Base-by-base conservation (phyloP, 1,140 invertebrate genomes). In the Brachionus calyciflorus region DNA sequence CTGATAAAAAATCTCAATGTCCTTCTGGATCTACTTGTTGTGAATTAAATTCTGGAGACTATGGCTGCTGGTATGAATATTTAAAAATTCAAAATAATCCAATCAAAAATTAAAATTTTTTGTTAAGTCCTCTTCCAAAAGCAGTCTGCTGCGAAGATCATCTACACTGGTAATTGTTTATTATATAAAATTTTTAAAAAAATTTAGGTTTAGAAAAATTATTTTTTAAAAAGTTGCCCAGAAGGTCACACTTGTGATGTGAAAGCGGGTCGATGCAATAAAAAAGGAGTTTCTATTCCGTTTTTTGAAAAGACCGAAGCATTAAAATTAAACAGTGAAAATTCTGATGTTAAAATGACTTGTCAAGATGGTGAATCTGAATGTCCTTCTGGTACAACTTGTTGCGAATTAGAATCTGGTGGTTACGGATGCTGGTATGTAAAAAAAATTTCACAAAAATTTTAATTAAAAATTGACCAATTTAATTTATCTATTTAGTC, bases 11-110 rank as follows among this genome's bases (percentile, higher is more conserved):
- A 41, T 78, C 46, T 28, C 69, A 81, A 63, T 87, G 86, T 80
- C 82, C 81, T 14, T 79, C 81, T 80, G 80, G 80, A 10, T 79
- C 79, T 6, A 86, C 86, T 14, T 86, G 85, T 77, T 87, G 86
- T 80, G 77, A 80, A 41, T 21, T 83, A 26, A 73, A 19, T 0
- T 57, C 76, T 60, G 82, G 80, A 17, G 53, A 79, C 12, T 85
- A 80, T 77, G 85, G 83, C 49, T 87, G 85, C 21, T 41, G 53
- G 53, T 57, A 28, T n/a, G n/a, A n/a, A 24, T 9, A 6, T 57
- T 57, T 12, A 6, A 12, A 28, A 9, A 3, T 3, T 28, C 3
- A 28, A 33, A 57, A 57, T 21, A 33, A 57, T 10, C 5, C 3
- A 28, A 57, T 28, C 6, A 3, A 6, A 10, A 6, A 6, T 12